Evolutionary conservation across 2,888 invertebrate genomes (phyloP), one percentile per base, ranked within the genome.

Genomic region (Drosophila vallismaia): DNA sequence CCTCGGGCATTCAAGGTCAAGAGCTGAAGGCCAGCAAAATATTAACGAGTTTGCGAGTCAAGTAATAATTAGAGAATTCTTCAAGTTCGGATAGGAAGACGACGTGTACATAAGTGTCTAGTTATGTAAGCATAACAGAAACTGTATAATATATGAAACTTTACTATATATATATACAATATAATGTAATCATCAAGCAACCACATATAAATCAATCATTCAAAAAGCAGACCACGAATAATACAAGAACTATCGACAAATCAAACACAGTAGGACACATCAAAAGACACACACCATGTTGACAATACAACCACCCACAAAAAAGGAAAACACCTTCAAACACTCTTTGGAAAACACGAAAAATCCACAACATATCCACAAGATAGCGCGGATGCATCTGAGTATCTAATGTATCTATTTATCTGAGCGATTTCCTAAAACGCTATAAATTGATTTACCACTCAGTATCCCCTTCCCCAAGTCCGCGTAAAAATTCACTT

Each of bases 191-290:
- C 45, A 66, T 19, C 58, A 58, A 62, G 28, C 28, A 28, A 28
- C 28, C 6, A 52, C 44, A 36, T 31, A 75, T 60, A 79, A 53
- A 69, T 42, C 53, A 63, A 56, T 45, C 67, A 79, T 59, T 75
- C 42, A 71, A 12, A 14, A 19, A 14, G 54, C 64, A 52, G 12
- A 38, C 38, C 64, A 70, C 58, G 62, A 70, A 7, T 71, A 8
- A 70, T 82, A 82, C 86, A 82, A 87, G 80, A 77, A 83, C 73
- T 46, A 70, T 52, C 54, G 77, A 86, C 88, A 88, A 88, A 88
- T 86, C 85, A 86, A 64, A 62, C 51, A 50, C 50, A 51, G 79
- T 72, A 74, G 67, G 73, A 57, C 42, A 49, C 62, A 75, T 58
- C 53, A 69, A 69, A 72, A 50, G 58, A 55, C 69, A 68, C 67